A percentile compares a stretch with the other conserved stretches of the same genome.
Evolutionary conservation across 2,113 vertebrate genomes (phyloP).

Genomic region (Bettongia penicillata): DNA sequence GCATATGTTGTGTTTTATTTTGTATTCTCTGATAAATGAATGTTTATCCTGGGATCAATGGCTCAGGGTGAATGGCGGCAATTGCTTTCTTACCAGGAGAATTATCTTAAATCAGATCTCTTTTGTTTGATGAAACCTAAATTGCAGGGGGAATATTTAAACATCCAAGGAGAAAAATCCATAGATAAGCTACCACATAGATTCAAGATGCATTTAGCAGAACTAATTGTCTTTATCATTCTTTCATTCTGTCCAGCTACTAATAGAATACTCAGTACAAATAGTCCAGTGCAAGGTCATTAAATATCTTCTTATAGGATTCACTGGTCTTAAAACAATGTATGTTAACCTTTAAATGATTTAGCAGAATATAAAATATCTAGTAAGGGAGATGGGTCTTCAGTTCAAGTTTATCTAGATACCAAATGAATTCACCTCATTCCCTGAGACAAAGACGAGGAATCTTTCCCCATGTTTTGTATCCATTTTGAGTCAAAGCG

Average conservation of each 20-base stretch:
- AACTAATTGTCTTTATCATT: constrained; percentile 78
- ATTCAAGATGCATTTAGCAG: constrained; percentile 70
- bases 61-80: constrained; percentile 74
- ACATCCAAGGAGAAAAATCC: constrained; percentile 78
- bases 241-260: constrained; percentile 62
- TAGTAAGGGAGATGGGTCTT: background rate
- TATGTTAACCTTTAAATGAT: constrained; percentile 43
- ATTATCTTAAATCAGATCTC: constrained; percentile 82
- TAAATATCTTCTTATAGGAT: constrained; percentile 59
- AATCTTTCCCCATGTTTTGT: background rate
- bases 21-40: constrained; percentile 79
- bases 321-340: constrained; percentile 46
- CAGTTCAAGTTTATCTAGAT: background rate
- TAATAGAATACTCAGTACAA: constrained; percentile 65
- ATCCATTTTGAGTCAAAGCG: background rate
- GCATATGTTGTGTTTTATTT: constrained; percentile 78
- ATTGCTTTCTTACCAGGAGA: constrained; percentile 78
- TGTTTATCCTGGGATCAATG: constrained; percentile 80
- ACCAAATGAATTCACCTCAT: background rate
- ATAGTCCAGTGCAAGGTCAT: constrained; percentile 61
- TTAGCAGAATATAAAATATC: constrained; percentile 11
- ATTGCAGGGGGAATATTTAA: constrained; percentile 80
- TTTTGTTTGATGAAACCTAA: constrained; percentile 81
- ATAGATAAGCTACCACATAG: constrained; percentile 76
- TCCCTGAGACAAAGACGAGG: constrained; percentile 5